A percentile compares a stretch with the other conserved stretches of the same genome.
These are phyloP conservation scores for Ophiothrix spiculata DNA, from an alignment of 35 echinoderm and acorn worm species.

Conservation along the genomic window DNA sequence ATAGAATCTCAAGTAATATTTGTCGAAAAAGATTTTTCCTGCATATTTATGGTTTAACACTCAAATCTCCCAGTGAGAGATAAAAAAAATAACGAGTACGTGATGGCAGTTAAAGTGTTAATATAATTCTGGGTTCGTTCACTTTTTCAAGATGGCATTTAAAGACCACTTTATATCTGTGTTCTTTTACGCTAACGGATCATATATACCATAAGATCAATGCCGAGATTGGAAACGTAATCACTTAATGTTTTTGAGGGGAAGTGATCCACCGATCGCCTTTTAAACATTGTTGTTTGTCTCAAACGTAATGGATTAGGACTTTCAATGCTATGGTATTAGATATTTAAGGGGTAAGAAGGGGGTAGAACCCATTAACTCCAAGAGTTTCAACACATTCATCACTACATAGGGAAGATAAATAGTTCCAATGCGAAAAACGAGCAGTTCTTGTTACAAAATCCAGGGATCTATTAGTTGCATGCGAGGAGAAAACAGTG, in stretches of 20 bases:
- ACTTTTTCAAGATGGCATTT: background rate
- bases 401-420: background rate
- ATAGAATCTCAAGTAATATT: background rate
- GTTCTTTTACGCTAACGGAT: background rate
- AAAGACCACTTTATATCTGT: background rate
- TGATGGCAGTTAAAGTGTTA: background rate
- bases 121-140: background rate
- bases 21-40: background rate
- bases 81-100: background rate
- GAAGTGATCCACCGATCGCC: background rate
- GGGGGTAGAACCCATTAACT: background rate
- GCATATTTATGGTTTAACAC: background rate
- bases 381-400: background rate
- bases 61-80: background rate
- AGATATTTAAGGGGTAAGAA: background rate
- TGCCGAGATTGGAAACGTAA: background rate
- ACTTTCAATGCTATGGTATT: background rate
- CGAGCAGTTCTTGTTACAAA: background rate
- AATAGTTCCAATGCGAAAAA: background rate
- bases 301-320: background rate
- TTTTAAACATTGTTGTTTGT: constrained; percentile 6
- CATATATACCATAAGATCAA: background rate
- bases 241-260: constrained; percentile 5
- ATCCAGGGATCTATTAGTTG: too few relatives aligned
- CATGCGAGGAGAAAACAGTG: too few relatives aligned